These are phyloP conservation scores for Brachyrhaphis roseni DNA, from an alignment of 2,797 vertebrate genomes.

Conservation along the genomic window DNA sequence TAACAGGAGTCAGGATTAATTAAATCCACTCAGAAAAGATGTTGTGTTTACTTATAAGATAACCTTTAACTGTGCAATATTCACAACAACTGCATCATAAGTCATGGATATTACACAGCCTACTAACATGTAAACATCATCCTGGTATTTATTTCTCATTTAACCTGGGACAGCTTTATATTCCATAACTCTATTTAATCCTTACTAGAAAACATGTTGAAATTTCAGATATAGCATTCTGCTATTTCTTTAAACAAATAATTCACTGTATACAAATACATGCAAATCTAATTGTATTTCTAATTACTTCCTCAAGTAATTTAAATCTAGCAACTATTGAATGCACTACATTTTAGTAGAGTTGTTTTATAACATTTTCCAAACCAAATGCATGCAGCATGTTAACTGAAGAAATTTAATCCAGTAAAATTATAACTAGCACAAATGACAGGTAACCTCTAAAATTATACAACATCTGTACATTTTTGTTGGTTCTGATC, in stretches of 20 bases:
- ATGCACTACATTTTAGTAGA: neutral
- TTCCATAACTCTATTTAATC: constrained; percentile 5
- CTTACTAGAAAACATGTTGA: neutral
- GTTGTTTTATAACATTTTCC: neutral
- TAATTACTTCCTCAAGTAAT: neutral
- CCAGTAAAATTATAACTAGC: neutral
- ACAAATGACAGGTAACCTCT: neutral
- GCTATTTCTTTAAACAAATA: neutral
- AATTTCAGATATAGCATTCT: neutral
- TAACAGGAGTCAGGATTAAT: constrained; percentile 16
- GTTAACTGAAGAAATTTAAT: neutral
- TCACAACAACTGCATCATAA: neutral
- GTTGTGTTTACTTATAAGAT: neutral
- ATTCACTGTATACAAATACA: neutral
- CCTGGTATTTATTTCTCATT: constrained; percentile 22
- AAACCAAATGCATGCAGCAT: neutral
- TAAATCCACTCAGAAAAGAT: constrained; percentile 9
- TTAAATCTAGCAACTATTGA: neutral
- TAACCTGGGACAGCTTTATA: neutral
- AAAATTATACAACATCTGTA: neutral
- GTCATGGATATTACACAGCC: neutral
- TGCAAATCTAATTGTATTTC: neutral
- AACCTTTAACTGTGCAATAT: neutral
- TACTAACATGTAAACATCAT: constrained; percentile 11
- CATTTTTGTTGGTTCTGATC: neutral